Evolutionary conservation across 2,888 invertebrate genomes (phyloP).

Genomic region (Synanthedon andrenaeformis): DNA sequence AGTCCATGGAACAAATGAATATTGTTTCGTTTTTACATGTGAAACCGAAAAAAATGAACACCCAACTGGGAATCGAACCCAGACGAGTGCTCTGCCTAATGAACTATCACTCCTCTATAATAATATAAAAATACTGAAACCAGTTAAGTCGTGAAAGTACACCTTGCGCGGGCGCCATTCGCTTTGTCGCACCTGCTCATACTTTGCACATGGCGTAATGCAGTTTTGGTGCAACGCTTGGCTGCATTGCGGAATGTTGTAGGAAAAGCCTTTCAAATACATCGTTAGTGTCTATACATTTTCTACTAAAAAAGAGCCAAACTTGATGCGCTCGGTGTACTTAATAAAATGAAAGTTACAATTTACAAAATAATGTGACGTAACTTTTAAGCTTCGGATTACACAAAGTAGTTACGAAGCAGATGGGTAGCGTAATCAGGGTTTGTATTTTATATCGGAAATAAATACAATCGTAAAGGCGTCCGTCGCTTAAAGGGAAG

Average conservation of each 20-base stretch:
- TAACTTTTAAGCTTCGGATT: not conserved
- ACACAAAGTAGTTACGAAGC: not conserved
- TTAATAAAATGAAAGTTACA: not conserved
- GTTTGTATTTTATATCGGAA: not conserved
- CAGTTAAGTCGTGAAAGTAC: slow-evolving; percentile 38
- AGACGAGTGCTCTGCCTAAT: too few species aligned
- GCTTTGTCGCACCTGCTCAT: slow-evolving; percentile 48
- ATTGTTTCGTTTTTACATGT: too few species aligned
- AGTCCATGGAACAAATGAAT: slow-evolving; percentile 6
- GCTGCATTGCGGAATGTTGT: slow-evolving; percentile 26
- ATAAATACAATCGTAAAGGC: slow-evolving; percentile 9
- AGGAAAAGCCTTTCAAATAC: slow-evolving; percentile 19
- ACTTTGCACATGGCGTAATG: slow-evolving; percentile 57
- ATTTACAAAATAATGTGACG: not conserved
- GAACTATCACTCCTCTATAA: too few species aligned
- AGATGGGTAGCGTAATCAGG: not conserved
- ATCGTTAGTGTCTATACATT: slow-evolving; percentile 3
- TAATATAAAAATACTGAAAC: too few species aligned
- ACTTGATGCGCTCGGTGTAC: too few species aligned
- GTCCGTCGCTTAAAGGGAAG: slow-evolving; percentile 13
- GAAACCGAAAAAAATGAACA: too few species aligned
- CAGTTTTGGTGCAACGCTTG: slow-evolving; percentile 44
- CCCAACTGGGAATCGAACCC: too few species aligned
- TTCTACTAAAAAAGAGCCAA: too few species aligned
- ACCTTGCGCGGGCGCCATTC: slow-evolving; percentile 40